Evolutionary conservation across 2,797 vertebrate genomes (phyloP).

Genomic region (Pagetopsis macropterus): DNA sequence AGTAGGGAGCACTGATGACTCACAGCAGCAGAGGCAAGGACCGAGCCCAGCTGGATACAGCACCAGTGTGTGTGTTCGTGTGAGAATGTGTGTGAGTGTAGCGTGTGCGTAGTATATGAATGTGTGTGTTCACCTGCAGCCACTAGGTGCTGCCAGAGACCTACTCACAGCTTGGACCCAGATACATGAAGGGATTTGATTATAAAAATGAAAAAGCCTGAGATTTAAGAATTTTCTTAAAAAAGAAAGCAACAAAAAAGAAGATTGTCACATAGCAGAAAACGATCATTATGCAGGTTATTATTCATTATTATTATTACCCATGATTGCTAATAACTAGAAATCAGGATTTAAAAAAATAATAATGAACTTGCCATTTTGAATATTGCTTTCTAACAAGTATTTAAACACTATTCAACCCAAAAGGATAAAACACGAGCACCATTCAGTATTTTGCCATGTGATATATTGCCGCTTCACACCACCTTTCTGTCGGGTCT

Average conservation of each 20-base stretch:
- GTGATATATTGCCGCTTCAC: slow-evolving; percentile 35
- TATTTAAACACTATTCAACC: slow-evolving; percentile 10
- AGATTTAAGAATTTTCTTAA: background rate
- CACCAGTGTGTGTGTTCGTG: slow-evolving; percentile 23
- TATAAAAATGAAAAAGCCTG: background rate
- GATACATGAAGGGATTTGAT: background rate
- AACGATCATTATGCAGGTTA: background rate
- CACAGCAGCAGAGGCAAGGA: slow-evolving; percentile 53
- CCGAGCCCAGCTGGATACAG: slow-evolving; percentile 46
- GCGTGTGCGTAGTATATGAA: slow-evolving; percentile 15
- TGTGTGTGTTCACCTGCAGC: slow-evolving; percentile 81
- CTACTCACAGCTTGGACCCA: slow-evolving; percentile 67
- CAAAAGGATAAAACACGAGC: slow-evolving; percentile 5
- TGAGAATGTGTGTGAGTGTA: slow-evolving; percentile 14
- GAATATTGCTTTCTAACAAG: background rate
- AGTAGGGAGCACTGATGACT: slow-evolving; percentile 73
- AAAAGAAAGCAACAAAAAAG: background rate
- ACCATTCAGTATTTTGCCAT: background rate
- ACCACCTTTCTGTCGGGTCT: slow-evolving; percentile 37
- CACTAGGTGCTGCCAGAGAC: slow-evolving; percentile 98
- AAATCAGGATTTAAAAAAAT: background rate
- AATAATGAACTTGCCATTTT: too few relatives aligned
- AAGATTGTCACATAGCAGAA: background rate
- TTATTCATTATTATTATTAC: background rate
- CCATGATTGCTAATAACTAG: background rate